Conservation (phyloP, 1,140 invertebrate genomes). For the Heliothis subflexa region DNA sequence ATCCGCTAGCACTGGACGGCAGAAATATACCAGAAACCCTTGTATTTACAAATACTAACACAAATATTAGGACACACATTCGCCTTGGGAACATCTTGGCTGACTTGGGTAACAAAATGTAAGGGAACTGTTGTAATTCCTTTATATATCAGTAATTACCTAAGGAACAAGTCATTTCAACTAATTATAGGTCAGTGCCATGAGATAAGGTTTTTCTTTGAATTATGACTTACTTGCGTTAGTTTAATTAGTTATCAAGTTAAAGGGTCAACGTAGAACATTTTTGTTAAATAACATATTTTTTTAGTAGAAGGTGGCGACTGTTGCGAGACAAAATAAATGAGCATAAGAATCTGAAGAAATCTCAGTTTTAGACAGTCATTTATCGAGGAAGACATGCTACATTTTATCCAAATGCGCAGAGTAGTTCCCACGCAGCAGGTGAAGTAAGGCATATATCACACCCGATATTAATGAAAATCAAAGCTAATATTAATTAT, state of each 20-base stretch:
- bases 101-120: no score
- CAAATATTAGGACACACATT: background rate
- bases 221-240: background rate
- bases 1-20: constrained; percentile 56
- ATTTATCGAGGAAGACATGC: no score
- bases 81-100: constrained; percentile 24
- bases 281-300: background rate
- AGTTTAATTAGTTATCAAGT: no score
- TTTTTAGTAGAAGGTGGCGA: background rate
- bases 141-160: constrained; percentile 13
- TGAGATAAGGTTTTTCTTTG: constrained; percentile 28
- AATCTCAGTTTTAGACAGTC: no score
- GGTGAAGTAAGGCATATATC: no score
- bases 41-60: constrained; percentile 20
- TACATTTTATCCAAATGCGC: background rate
- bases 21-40: constrained; percentile 58
- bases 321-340: no score
- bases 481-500: background rate
- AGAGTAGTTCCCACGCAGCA: no score
- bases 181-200: constrained; percentile 70
- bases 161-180: background rate
- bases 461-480: background rate
- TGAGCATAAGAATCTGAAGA: background rate
- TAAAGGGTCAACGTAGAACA: background rate
- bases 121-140: background rate